Conservation (phyloP, 30 jellyfish, hydroid and myxozoan species). For the Pseudorhiza aurosa region DNA sequence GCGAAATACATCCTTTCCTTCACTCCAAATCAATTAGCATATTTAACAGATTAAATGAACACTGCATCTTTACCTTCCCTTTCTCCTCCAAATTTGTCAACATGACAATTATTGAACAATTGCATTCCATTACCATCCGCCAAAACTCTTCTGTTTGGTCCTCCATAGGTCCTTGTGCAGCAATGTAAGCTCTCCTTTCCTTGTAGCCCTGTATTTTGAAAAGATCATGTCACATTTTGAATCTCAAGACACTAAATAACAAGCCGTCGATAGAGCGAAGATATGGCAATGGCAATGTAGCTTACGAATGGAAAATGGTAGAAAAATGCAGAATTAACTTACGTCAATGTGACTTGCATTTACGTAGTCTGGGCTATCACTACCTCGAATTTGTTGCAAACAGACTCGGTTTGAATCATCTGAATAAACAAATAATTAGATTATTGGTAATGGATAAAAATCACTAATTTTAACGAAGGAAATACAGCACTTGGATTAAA, state of each 20-base stretch:
- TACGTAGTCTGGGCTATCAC: slow-evolving; percentile 84
- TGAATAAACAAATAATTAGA: slow-evolving; percentile 20
- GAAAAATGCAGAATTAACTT: background rate
- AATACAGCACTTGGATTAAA: too few species aligned
- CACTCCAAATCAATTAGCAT: too few species aligned
- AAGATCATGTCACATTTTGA: too few species aligned
- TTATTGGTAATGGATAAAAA: too few species aligned
- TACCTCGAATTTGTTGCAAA: slow-evolving; percentile 72
- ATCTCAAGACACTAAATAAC: too few species aligned
- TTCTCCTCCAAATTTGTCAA: slow-evolving; percentile 74
- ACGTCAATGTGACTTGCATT: slow-evolving; percentile 91
- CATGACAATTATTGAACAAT: slow-evolving; percentile 87
- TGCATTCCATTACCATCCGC: slow-evolving; percentile 93
- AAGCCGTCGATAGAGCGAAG: too few species aligned
- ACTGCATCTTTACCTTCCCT: slow-evolving; percentile 75
- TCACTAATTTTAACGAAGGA: too few species aligned
- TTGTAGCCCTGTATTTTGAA: slow-evolving; percentile 63
- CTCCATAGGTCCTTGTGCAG: slow-evolving; percentile 91
- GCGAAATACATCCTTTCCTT: too few species aligned
- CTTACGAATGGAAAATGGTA: too few species aligned
- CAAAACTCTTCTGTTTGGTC: slow-evolving; percentile 90
- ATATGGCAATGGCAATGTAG: too few species aligned
- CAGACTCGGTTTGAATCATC: slow-evolving; percentile 89
- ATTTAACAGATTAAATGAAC: too few species aligned
- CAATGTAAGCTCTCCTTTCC: slow-evolving; percentile 70